These are phyloP conservation scores for Synergus umbraculus DNA, from an alignment of 2,888 invertebrate species.

Conservation along the genomic window DNA sequence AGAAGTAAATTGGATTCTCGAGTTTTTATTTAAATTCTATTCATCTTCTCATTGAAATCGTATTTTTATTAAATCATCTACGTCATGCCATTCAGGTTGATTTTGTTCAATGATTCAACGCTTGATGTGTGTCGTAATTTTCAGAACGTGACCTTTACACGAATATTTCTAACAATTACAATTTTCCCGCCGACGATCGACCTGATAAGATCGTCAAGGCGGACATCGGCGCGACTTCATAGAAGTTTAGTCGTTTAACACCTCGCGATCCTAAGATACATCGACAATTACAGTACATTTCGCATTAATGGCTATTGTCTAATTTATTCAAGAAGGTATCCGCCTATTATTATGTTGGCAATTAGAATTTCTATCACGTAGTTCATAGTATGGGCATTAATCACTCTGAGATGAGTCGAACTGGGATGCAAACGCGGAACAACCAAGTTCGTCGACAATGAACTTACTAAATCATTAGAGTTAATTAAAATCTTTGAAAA, in stretches of 20 bases:
- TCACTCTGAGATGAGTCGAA: slow-evolving; percentile 11
- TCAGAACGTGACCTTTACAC: slow-evolving; percentile 33
- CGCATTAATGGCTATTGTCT: slow-evolving; percentile 27
- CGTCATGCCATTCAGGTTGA: not conserved
- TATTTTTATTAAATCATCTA: not conserved
- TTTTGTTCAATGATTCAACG: slow-evolving; percentile 15
- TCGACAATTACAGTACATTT: slow-evolving; percentile 32
- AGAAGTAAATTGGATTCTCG: too few relatives aligned
- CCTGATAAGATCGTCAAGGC: slow-evolving; percentile 32
- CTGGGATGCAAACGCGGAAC: not conserved
- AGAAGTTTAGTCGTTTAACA: slow-evolving; percentile 26
- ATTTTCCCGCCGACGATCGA: slow-evolving; percentile 16
- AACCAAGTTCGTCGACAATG: not conserved
- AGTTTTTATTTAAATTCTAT: too few relatives aligned
- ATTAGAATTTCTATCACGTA: slow-evolving; percentile 36
- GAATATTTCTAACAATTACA: slow-evolving; percentile 24
- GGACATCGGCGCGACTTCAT: slow-evolving; percentile 20
- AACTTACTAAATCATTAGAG: not conserved
- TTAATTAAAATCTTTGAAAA: not conserved
- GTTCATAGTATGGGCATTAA: slow-evolving; percentile 1
- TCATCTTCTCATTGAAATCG: too few relatives aligned
- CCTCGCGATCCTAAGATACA: slow-evolving; percentile 25
- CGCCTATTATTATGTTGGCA: slow-evolving; percentile 32
- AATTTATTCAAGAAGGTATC: slow-evolving; percentile 37
- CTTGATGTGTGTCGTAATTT: slow-evolving; percentile 2